Conservation (phyloP, 1,140 invertebrate species). For the Eubasilissa regina region DNA sequence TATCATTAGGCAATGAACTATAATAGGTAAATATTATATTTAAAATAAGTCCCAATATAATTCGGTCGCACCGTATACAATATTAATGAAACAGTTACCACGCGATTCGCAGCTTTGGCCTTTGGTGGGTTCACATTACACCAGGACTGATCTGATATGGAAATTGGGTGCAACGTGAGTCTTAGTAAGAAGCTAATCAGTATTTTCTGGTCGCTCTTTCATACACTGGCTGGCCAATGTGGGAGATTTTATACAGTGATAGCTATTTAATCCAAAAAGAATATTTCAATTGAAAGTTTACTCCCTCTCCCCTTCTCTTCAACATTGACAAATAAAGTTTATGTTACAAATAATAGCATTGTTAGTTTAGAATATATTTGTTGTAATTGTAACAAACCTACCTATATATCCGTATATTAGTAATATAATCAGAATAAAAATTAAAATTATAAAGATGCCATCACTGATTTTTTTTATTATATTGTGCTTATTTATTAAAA, state of each 20-base stretch:
- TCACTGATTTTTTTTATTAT: too few species aligned
- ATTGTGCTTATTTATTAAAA: too few species aligned
- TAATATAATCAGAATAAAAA: too few species aligned
- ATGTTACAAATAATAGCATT: neutral
- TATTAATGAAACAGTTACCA: conserved; percentile 20
- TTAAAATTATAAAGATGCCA: too few species aligned
- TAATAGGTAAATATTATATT: neutral
- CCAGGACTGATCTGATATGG: conserved; percentile 35
- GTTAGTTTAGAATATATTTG: neutral
- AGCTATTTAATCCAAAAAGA: conserved; percentile 15
- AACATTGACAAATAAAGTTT: conserved; percentile 5
- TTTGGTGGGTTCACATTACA: conserved; percentile 36
- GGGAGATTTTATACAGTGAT: conserved; percentile 24
- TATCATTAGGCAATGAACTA: too few species aligned
- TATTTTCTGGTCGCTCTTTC: conserved; percentile 10
- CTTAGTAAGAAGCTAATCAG: conserved; percentile 37
- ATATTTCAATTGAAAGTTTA: conserved; percentile 18
- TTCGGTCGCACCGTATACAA: conserved; percentile 2
- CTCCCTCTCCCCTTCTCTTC: neutral
- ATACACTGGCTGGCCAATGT: conserved; percentile 4
- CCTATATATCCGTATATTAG: too few species aligned
- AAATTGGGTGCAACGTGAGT: conserved; percentile 38
- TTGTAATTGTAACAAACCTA: neutral
- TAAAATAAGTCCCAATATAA: neutral
- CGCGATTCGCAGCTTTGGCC: conserved; percentile 7